These are phyloP conservation scores for Taenioides sp. DNA, from an alignment of 2,797 vertebrate genomes.

Conservation along the genomic window DNA sequence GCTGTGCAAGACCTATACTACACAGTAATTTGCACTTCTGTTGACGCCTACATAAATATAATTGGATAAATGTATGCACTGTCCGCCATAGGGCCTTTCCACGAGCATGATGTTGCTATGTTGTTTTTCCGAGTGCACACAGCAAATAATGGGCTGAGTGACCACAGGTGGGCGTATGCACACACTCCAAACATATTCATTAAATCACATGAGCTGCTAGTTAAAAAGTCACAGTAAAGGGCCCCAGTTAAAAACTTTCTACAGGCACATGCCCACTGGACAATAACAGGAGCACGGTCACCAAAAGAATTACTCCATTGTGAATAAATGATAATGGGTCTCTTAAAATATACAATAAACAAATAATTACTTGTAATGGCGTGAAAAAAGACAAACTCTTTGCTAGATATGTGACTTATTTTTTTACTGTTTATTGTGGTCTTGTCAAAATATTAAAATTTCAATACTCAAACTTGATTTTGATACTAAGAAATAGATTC, in stretches of 20 bases:
- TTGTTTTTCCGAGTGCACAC: neutral
- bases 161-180: slow-evolving; percentile 5
- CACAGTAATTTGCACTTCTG: neutral
- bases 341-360: too few relatives aligned
- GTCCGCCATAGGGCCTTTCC: neutral
- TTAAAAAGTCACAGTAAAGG: neutral
- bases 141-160: neutral
- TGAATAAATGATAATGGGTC: too few relatives aligned
- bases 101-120: neutral
- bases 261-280: neutral
- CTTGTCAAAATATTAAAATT: too few relatives aligned
- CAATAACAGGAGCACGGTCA: neutral
- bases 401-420: too few relatives aligned
- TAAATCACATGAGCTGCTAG: slow-evolving; percentile 6
- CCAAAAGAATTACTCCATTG: neutral
- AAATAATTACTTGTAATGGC: too few relatives aligned
- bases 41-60: neutral
- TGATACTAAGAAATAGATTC: too few relatives aligned
- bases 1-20: neutral
- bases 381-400: too few relatives aligned
- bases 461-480: too few relatives aligned
- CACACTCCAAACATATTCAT: neutral
- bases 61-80: neutral
- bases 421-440: too few relatives aligned
- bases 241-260: neutral